Evolutionary conservation across 2,113 vertebrate genomes (phyloP).

Genomic region (Lucifuga dentata): DNA sequence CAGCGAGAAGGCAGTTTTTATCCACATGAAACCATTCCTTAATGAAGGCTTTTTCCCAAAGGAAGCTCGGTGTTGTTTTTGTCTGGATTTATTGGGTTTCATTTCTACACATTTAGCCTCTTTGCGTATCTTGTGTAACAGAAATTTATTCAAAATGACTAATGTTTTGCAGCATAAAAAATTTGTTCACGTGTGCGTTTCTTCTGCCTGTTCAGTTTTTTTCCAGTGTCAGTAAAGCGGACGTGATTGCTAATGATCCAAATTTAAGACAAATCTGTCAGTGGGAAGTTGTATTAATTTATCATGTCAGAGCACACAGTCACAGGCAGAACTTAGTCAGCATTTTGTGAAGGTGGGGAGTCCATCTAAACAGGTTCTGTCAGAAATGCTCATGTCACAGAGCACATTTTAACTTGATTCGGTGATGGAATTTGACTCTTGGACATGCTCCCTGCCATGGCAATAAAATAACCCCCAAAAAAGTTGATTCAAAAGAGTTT

Average conservation of each 20-base stretch:
- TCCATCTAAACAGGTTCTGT: slow-evolving; percentile 18
- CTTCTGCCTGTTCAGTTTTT: slow-evolving; percentile 4
- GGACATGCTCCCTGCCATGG: no score
- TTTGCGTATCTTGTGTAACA: no score
- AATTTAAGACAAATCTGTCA: slow-evolving; percentile 6
- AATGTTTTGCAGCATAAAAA: background rate
- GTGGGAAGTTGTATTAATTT: slow-evolving; percentile 27
- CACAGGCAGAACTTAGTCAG: slow-evolving; percentile 23
- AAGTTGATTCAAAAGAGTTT: no score
- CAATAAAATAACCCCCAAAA: no score
- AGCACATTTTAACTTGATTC: slow-evolving; percentile 10
- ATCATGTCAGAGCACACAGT: slow-evolving; percentile 5
- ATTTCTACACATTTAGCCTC: no score
- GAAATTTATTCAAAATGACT: background rate
- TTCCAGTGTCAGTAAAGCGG: background rate
- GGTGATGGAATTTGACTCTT: no score
- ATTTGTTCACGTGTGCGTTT: slow-evolving; percentile 4
- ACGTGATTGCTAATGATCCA: slow-evolving; percentile 11
- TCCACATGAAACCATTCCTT: no score
- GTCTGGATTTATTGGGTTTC: background rate
- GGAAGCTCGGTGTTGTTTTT: background rate
- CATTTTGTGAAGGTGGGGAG: slow-evolving; percentile 12
- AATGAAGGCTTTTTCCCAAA: background rate
- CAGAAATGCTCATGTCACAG: slow-evolving; percentile 18
- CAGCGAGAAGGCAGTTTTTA: no score